Evolutionary conservation across 2,113 vertebrate genomes (phyloP).

Genomic region (Epinephelus lanceolatus): DNA sequence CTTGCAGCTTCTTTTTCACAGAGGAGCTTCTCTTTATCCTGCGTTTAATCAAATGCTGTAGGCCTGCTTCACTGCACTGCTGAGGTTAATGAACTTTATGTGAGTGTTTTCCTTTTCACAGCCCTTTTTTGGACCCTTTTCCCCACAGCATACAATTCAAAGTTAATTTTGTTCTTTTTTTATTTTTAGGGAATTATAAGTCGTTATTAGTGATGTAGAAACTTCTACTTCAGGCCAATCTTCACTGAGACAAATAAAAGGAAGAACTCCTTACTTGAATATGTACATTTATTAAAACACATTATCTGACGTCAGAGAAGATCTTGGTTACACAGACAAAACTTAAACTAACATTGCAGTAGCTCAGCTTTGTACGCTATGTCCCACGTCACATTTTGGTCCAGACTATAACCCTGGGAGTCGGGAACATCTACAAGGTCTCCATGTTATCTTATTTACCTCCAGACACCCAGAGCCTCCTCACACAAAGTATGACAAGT

Average conservation of each 20-base stretch:
- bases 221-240: background rate
- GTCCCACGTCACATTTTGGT: background rate
- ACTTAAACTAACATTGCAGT: background rate
- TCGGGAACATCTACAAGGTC: background rate
- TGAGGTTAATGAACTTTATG: slow-evolving; percentile 1
- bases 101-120: background rate
- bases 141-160: background rate
- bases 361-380: background rate
- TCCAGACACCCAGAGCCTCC: background rate
- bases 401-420: too few species aligned
- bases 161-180: background rate
- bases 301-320: background rate
- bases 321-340: background rate
- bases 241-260: background rate
- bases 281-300: background rate
- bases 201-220: background rate
- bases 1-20: slow-evolving; percentile 21
- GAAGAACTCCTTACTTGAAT: background rate
- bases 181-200: background rate
- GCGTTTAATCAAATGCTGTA: slow-evolving; percentile 19
- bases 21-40: slow-evolving; percentile 12
- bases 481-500: background rate
- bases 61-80: background rate
- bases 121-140: background rate
- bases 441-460: background rate